A percentile compares a stretch with the other conserved stretches of the same genome.
These are phyloP conservation scores for Notarius quadriscutis DNA, from an alignment of 2,113 vertebrate species.

Conservation along the genomic window DNA sequence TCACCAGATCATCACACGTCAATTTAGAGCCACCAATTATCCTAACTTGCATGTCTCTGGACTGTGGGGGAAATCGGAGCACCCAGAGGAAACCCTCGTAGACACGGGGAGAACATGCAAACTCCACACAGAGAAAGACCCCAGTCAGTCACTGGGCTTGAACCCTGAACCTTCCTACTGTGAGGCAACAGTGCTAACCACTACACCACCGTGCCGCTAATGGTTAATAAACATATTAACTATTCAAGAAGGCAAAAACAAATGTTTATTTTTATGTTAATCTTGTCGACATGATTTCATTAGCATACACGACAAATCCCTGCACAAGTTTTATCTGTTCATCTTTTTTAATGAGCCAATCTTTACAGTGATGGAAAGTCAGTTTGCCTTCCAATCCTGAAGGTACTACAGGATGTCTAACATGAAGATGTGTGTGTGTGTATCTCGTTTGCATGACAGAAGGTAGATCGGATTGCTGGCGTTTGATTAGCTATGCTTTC, in stretches of 20 bases:
- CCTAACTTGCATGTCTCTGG: no score
- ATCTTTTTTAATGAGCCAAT: background rate
- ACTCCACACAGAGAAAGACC: no score
- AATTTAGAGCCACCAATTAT: no score
- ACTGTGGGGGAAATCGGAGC: no score
- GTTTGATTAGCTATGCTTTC: slow-evolving; percentile 43
- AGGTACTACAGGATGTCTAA: background rate
- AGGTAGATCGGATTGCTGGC: slow-evolving; percentile 1
- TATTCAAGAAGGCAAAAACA: background rate
- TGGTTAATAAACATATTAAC: no score
- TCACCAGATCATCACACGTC: no score
- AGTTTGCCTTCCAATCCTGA: background rate
- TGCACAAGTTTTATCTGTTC: background rate
- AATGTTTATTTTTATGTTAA: background rate
- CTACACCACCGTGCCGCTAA: no score
- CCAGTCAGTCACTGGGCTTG: no score
- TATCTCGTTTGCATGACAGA: background rate
- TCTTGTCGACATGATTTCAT: background rate
- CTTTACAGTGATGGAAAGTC: background rate
- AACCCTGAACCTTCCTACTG: no score
- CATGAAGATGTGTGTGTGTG: background rate
- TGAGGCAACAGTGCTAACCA: no score
- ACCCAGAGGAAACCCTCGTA: no score
- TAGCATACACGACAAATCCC: background rate
- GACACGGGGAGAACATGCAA: no score